These are phyloP conservation scores for Chaetodon trifasciatus DNA, from an alignment of 2,797 vertebrate species.

Conservation along the genomic window DNA sequence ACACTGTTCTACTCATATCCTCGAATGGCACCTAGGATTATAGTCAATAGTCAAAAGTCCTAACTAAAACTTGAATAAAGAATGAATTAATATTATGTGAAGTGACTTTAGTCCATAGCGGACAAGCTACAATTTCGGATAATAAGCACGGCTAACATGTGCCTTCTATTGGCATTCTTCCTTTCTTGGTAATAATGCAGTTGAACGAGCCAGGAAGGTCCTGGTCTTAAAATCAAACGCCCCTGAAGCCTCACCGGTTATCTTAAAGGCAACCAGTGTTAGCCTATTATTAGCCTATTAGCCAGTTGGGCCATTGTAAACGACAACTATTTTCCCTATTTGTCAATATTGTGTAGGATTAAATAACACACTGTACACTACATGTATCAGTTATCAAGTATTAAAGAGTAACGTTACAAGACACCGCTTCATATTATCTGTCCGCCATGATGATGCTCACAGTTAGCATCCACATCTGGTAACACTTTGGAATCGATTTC, in stretches of 20 bases:
- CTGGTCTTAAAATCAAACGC: not conserved
- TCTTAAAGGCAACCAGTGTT: not conserved
- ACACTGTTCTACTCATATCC: not conserved
- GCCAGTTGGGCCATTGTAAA: accelerated
- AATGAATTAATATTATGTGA: not conserved
- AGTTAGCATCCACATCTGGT: slow-evolving; percentile 43
- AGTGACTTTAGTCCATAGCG: not conserved
- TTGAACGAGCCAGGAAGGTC: not conserved
- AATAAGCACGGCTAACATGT: not conserved
- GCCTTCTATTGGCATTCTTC: not conserved
- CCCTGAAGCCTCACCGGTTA: not conserved
- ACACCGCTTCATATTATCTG: not conserved
- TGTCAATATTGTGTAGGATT: accelerated
- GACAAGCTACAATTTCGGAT: not conserved
- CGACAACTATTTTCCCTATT: accelerated
- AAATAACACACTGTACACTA: accelerated
- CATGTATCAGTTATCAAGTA: accelerated
- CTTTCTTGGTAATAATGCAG: too few relatives aligned
- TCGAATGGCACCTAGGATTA: not conserved
- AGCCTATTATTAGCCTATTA: slow-evolving; percentile 6
- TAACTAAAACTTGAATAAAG: not conserved
- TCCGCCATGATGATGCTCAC: slow-evolving; percentile 71
- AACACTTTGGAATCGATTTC: not conserved
- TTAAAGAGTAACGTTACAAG: not conserved
- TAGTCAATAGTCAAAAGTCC: not conserved